These are phyloP conservation scores for Caenorhabditis remanei DNA, from an alignment of 1,140 invertebrate genomes.

Conservation along the genomic window DNA sequence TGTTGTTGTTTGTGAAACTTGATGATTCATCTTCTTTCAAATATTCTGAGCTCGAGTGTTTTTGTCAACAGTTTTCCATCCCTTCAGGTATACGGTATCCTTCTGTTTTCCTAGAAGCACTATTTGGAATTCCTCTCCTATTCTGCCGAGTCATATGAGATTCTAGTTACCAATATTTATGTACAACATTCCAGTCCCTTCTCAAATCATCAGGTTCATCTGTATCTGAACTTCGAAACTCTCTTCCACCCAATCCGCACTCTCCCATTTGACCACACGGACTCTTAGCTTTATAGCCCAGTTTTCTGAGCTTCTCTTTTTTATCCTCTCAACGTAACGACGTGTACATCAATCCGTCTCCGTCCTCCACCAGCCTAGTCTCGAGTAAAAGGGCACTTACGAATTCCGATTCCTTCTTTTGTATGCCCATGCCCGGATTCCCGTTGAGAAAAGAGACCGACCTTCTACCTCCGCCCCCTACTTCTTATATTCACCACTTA, in stretches of 20 bases:
- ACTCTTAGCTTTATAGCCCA: constrained; percentile 28
- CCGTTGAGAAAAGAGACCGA: constrained; percentile 2
- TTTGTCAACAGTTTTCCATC: too few relatives aligned
- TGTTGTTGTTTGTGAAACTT: background rate
- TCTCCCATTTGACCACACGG: constrained; percentile 42
- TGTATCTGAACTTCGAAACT: background rate
- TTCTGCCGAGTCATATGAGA: too few relatives aligned
- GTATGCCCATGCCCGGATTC: constrained; percentile 25
- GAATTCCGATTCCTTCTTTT: constrained; percentile 27
- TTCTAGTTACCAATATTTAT: too few relatives aligned
- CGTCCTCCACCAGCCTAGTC: background rate
- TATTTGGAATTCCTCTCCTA: too few relatives aligned
- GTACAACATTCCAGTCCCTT: background rate
- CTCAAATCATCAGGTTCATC: background rate
- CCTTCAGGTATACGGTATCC: background rate
- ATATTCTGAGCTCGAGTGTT: background rate
- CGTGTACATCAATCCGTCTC: background rate
- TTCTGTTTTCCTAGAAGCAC: too few relatives aligned
- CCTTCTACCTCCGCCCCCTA: constrained; percentile 39
- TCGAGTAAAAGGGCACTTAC: constrained; percentile 40
- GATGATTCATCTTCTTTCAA: background rate
- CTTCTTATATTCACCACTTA: constrained; percentile 46
- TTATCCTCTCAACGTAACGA: constrained; percentile 1
- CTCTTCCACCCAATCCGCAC: background rate
- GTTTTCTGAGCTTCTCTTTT: constrained; percentile 8